A percentile compares a stretch with the other conserved stretches of the same genome.
phyloP scores from a whole-genome alignment of 2,797 vertebrate species.

The Oreortyx pictus region DNA sequence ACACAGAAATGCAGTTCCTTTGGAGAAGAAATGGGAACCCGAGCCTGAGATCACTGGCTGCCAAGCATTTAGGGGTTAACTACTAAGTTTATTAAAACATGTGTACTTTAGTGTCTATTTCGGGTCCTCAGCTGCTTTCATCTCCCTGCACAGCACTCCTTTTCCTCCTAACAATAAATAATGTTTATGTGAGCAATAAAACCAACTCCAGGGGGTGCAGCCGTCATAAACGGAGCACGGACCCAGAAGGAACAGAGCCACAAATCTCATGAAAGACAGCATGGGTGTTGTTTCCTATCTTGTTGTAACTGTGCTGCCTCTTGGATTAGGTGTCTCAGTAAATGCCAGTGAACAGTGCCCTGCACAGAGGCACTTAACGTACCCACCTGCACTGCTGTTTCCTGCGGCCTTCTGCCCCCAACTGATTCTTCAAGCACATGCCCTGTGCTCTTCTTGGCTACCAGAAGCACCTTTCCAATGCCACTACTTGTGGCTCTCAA shows the following conservation, averaged over 20 bases:
- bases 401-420: neutral
- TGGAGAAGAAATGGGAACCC: neutral
- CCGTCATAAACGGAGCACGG: neutral
- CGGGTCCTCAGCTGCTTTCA: constrained; percentile 10
- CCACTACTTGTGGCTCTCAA: neutral
- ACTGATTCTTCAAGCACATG: neutral
- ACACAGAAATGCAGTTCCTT: neutral
- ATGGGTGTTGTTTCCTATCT: constrained; percentile 15
- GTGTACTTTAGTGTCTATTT: constrained; percentile 12
- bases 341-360: neutral
- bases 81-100: neutral
- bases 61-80: constrained; percentile 26
- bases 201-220: constrained; percentile 20
- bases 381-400: neutral
- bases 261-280: neutral
- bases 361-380: neutral
- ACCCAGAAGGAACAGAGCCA: neutral
- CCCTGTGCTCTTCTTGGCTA: neutral
- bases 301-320: neutral
- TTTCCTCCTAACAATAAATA: constrained; percentile 28
- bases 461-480: neutral
- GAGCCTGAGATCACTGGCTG: neutral
- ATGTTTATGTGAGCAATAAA: constrained; percentile 45
- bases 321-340: neutral
- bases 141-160: neutral